Conservation (phyloP, 2,888 invertebrate genomes). For the Helleia helle region DNA sequence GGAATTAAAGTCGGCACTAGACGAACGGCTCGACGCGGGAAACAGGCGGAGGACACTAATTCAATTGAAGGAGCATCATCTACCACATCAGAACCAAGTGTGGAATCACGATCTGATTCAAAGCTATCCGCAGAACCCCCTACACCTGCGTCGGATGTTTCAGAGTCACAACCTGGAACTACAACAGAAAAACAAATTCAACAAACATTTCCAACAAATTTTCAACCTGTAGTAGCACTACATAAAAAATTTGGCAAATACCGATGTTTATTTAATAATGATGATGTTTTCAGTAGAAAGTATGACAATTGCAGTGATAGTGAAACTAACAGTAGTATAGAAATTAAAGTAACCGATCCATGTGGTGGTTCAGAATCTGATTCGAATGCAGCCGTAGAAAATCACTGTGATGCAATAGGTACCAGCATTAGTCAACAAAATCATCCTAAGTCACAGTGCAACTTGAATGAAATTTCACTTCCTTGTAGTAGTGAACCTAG, state of each 20-base stretch:
- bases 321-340: constrained; percentile 64
- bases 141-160: constrained; percentile 18
- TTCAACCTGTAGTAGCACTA: constrained; percentile 42
- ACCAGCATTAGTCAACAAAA: constrained; percentile 40
- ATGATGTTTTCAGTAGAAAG: constrained; percentile 45
- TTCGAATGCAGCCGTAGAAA: constrained; percentile 54
- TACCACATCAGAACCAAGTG: constrained; percentile 25
- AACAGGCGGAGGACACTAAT: constrained; percentile 35
- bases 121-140: constrained; percentile 23
- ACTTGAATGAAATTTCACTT: not conserved
- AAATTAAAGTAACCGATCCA: constrained; percentile 55
- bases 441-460: constrained; percentile 20
- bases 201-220: constrained; percentile 13
- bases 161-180: constrained; percentile 24
- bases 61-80: constrained; percentile 38
- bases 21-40: constrained; percentile 52
- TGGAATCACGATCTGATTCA: constrained; percentile 22
- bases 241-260: constrained; percentile 76
- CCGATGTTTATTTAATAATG: constrained; percentile 61
- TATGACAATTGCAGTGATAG: constrained; percentile 64
- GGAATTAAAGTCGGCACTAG: constrained; percentile 41
- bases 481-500: not conserved
- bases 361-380: constrained; percentile 67
- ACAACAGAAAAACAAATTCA: constrained; percentile 31
- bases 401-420: constrained; percentile 46